Evolutionary conservation across 2,888 invertebrate genomes (phyloP), one percentile per base, ranked within the genome.

Genomic region (Dicyrtoma fusca): DNA sequence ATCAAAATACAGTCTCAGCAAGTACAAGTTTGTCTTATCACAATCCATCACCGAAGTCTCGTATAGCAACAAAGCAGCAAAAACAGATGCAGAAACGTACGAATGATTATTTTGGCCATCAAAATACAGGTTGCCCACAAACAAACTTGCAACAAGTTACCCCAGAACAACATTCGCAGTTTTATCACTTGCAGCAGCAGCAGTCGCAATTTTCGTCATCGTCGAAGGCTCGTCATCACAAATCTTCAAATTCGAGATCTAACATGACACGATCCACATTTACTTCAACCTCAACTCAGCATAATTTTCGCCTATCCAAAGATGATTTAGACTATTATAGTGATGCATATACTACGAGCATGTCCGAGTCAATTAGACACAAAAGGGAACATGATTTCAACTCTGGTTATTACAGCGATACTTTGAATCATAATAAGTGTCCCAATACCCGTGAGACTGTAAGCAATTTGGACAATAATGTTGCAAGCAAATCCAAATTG

Each of bases 391-490:
- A 34, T 3, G 34, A 61, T 10, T 14, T 14, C 17, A 34, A 34
- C 11, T 61, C 61, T 13, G 69, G 59, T 0, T 69, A 69, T 21
- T 42, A 53, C 45, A 45, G 47, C 53, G 66, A 66, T 19, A 66
- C 53, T 25, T 34, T 66, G 1, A 55, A 69, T 55, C 69, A 57
- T 53, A 34, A 34, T 5, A 34, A 34, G 8, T 34, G 8, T 34
- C 4, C 4, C 4, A 34, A 8, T 34, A 8, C 4, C 8, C 34
- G 34, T 34, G 34, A 34, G 34, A 5, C 34, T 34, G 34, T 34
- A 8, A 34, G 34, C 8, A 3, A 34, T 8, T 5, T 5, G 4
- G 34, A 34, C 8, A 34, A 8, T 34, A 34, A 8, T 14, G 26
- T 34, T 61, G 34, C 6, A 3, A 3, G 34, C 8, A 34, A 34